phyloP scores from a whole-genome alignment of 2,888 invertebrate species.

The Acanthococcus lagerstroemiae region DNA sequence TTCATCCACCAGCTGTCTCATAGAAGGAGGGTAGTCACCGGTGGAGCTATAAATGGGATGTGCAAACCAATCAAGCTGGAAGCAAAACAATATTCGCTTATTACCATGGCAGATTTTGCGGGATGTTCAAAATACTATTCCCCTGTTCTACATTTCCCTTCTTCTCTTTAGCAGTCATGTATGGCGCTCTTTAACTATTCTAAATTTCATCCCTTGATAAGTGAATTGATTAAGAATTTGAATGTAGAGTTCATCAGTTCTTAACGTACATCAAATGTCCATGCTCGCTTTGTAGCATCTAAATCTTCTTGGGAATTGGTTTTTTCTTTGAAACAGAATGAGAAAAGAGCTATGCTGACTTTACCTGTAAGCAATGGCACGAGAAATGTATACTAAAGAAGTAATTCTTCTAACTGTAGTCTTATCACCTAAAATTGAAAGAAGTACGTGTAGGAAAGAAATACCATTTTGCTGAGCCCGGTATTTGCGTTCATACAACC shows the following conservation, averaged over 20 bases:
- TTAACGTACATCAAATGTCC: background rate
- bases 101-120: too few species aligned
- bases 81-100: too few species aligned
- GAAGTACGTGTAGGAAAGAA: background rate
- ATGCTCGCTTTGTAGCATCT: background rate
- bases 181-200: too few species aligned
- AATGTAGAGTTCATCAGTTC: background rate
- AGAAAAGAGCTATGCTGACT: conserved; percentile 1
- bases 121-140: too few species aligned
- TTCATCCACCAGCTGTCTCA: conserved; percentile 43
- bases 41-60: conserved; percentile 35
- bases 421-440: background rate
- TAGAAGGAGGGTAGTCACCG: conserved; percentile 47
- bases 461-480: conserved; percentile 47
- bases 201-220: background rate
- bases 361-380: background rate
- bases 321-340: background rate
- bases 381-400: too few species aligned
- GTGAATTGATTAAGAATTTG: background rate
- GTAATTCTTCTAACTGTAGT: background rate
- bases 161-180: too few species aligned
- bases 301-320: background rate
- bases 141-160: too few species aligned
- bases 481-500: conserved; percentile 51
- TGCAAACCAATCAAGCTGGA: conserved; percentile 36